phyloP scores from a whole-genome alignment of 2,797 vertebrate genomes.

The Danio kyathit region DNA sequence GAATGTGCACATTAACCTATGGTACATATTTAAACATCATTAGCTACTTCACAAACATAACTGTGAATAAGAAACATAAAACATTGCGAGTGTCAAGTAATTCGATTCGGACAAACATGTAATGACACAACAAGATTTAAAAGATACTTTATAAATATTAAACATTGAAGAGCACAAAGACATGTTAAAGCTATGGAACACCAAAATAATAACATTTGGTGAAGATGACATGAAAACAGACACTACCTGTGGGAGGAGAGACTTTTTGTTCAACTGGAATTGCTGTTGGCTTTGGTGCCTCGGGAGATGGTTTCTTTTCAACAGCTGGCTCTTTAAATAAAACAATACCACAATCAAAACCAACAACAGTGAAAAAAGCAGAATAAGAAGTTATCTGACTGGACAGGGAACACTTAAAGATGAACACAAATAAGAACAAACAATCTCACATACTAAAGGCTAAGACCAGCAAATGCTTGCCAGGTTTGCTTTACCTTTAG shows the following conservation, averaged over 20 bases:
- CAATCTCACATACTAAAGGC: background rate
- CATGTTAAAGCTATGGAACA: background rate
- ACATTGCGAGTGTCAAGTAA: background rate
- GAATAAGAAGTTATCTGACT: slow-evolving; percentile 13
- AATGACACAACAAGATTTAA: slow-evolving; percentile 15
- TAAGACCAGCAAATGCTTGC: background rate
- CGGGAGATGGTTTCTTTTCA: slow-evolving; percentile 63
- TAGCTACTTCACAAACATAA: background rate
- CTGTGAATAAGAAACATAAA: background rate
- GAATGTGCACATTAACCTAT: slow-evolving; percentile 49
- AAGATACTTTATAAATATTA: slow-evolving; percentile 28
- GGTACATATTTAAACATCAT: background rate
- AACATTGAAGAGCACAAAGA: slow-evolving; percentile 2
- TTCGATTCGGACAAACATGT: slow-evolving; percentile 7
- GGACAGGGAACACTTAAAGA: slow-evolving; percentile 2
- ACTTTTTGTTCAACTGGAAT: slow-evolving; percentile 72
- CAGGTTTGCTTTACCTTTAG: slow-evolving; percentile 29
- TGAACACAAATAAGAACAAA: slow-evolving; percentile 9
- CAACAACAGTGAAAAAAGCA: background rate
- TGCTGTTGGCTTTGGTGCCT: slow-evolving; percentile 57
- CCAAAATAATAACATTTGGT: slow-evolving; percentile 2
- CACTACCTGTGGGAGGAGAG: slow-evolving; percentile 83
- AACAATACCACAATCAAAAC: slow-evolving; percentile 59
- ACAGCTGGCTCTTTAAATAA: slow-evolving; percentile 71
- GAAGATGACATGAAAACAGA: slow-evolving; percentile 32